A percentile compares a stretch with the other conserved stretches of the same genome.
These are phyloP conservation scores for Brachyhypopomus gauderio DNA, from an alignment of 2,113 vertebrate genomes.

Conservation along the genomic window DNA sequence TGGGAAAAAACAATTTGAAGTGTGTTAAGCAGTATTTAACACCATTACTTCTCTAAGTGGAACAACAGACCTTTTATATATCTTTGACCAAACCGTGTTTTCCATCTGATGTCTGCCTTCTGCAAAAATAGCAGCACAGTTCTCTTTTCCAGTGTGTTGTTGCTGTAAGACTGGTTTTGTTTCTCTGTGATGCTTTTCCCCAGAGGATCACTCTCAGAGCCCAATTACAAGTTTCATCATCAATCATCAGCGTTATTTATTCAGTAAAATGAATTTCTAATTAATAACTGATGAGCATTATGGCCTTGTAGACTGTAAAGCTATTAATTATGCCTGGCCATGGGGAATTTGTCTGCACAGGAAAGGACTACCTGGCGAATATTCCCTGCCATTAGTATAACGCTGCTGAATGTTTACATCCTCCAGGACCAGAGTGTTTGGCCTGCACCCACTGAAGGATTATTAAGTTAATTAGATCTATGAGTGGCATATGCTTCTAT, in stretches of 20 bases:
- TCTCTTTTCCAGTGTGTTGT: slow-evolving; percentile 53
- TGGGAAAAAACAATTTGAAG: background rate
- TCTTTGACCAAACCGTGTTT: slow-evolving; percentile 7
- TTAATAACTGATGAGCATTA: slow-evolving; percentile 99
- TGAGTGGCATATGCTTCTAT: slow-evolving; percentile 60
- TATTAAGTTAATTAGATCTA: slow-evolving; percentile 68
- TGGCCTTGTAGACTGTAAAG: slow-evolving; percentile 93
- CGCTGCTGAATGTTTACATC: slow-evolving; percentile 75
- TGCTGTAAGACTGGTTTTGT: slow-evolving; percentile 82
- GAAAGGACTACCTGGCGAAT: slow-evolving; percentile 80
- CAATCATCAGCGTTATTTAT: slow-evolving; percentile 99
- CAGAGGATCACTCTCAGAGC: slow-evolving; percentile 84
- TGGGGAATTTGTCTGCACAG: slow-evolving; percentile 81
- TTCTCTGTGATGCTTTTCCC: slow-evolving; percentile 84
- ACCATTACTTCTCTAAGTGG: slow-evolving; percentile 3
- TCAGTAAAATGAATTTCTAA: slow-evolving; percentile 99
- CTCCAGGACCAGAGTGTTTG: slow-evolving; percentile 71
- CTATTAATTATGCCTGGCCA: slow-evolving; percentile 96
- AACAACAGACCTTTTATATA: slow-evolving; percentile 27
- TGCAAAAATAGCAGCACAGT: slow-evolving; percentile 22
- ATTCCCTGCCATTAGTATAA: slow-evolving; percentile 81
- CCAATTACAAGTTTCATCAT: slow-evolving; percentile 99
- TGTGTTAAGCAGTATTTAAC: slow-evolving; percentile 7
- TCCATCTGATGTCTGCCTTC: slow-evolving; percentile 23
- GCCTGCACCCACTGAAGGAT: slow-evolving; percentile 64